Base-by-base conservation (phyloP, 2,888 invertebrate genomes). In the Drosophila neotestacea region DNA sequence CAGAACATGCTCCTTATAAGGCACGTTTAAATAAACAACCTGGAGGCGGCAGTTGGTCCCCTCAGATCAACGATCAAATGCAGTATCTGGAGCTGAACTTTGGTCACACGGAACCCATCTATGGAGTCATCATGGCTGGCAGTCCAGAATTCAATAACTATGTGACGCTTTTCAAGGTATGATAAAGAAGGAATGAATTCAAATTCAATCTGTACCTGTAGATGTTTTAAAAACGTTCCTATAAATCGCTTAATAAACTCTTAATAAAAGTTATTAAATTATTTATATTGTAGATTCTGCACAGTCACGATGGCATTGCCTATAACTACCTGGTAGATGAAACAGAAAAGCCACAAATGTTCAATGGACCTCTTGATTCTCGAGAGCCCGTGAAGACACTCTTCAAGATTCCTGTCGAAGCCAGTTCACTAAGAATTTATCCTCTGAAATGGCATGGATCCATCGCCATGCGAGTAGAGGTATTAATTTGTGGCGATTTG, bases 381-480 rank as follows among this genome's bases (percentile, higher is more conserved):
- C 93, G 91, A 0, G 93, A 93, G 0, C 94, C 95, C 0, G 93
- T 94, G 0, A 93, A 94, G 82, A 95, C 96, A 81, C 93, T 95
- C 83, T 95, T 98, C 72, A 92, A 94, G 27, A 93, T 94, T 4
- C 96, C 97, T 0, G 93, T 97, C 54, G 96, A 97, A 90, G 96
- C 97, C 0, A 94, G 94, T 83, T 94, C 95, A 27, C 89, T 97
- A 7, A 94, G 96, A 65, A 93, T 97, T 64, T 94, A 94, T 74
- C 97, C 97, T 0, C 92, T 95, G 30, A 95, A 96, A 4, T 97
- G 97, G 97, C 94, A 96, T 79, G 94, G 94, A 4, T 95, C 95
- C 42, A 94, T 94, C 68, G 94, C 95, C 0, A 92, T 97, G 73
- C 93, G 95, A 66, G 93, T 96, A 32, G 97, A 97, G 81, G 90